These are phyloP conservation scores for Dendroctonus ponderosae DNA, from an alignment of 1,140 invertebrate genomes.

Conservation along the genomic window DNA sequence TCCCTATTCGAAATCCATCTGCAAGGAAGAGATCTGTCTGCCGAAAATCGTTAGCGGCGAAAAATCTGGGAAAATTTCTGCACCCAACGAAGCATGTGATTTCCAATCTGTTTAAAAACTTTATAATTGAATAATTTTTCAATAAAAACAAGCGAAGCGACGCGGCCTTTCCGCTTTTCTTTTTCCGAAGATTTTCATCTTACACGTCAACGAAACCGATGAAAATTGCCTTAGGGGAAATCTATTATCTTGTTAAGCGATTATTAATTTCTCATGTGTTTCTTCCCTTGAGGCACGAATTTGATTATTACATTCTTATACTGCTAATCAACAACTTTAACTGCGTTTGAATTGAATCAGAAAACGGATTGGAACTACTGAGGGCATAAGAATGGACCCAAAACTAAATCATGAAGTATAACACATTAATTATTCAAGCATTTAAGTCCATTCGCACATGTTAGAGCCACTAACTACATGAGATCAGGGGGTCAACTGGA, in stretches of 20 bases:
- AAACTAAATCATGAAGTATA: no score
- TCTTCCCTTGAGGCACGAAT: background rate
- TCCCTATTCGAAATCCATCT: constrained; percentile 2
- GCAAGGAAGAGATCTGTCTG: background rate
- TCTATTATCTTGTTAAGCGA: constrained; percentile 26
- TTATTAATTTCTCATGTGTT: background rate
- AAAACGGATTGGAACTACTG: no score
- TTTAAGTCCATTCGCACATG: no score
- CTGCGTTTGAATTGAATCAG: no score
- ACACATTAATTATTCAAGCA: no score
- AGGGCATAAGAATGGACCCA: no score
- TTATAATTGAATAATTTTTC: constrained; percentile 52
- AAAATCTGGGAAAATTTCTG: constrained; percentile 17
- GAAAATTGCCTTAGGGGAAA: constrained; percentile 30
- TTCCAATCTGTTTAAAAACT: constrained; percentile 50
- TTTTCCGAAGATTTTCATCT: constrained; percentile 30
- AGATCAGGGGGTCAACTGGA: no score
- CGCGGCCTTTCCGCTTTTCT: constrained; percentile 30
- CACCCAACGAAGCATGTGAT: constrained; percentile 40
- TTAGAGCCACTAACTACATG: no score
- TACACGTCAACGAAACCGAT: constrained; percentile 21
- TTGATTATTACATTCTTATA: background rate
- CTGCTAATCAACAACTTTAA: background rate
- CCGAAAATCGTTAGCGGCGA: constrained; percentile 10
- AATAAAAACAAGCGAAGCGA: constrained; percentile 50